A percentile compares a stretch with the other conserved stretches of the same genome.
Conservation (phyloP, 2,113 vertebrate species). For the Spheniscus mendiculus region DNA sequence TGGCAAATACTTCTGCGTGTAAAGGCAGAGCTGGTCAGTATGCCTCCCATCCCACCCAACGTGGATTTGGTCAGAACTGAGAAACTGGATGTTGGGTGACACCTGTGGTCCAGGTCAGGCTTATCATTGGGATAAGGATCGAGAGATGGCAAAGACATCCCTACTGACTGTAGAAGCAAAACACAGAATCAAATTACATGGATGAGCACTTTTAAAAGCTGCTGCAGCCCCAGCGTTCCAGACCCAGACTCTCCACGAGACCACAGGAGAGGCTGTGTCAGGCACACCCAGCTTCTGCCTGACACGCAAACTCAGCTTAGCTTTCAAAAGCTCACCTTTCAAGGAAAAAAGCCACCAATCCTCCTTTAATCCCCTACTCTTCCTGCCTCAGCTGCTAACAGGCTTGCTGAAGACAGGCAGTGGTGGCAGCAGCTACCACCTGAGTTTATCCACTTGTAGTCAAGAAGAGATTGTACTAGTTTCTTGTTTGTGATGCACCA, state of each 20-base stretch:
- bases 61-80: accelerated
- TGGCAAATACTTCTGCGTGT: neutral
- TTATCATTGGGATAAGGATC: neutral
- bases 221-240: neutral
- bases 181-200: neutral
- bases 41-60: neutral
- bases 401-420: neutral
- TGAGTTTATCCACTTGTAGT: neutral
- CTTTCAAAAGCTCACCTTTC: constrained; percentile 1
- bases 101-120: neutral
- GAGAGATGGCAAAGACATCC: neutral
- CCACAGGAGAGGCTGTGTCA: neutral
- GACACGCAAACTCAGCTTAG: neutral
- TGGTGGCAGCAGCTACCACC: neutral
- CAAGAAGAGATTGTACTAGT: neutral
- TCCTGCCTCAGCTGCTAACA: neutral
- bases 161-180: neutral
- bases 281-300: neutral
- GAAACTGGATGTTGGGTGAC: neutral
- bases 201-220: neutral
- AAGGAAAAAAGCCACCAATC: neutral
- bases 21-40: neutral
- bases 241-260: neutral
- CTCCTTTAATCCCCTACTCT: neutral
- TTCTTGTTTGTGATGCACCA: neutral